These are phyloP conservation scores for Gymnorhina tibicen DNA, from an alignment of 2,113 vertebrate species.

Conservation along the genomic window DNA sequence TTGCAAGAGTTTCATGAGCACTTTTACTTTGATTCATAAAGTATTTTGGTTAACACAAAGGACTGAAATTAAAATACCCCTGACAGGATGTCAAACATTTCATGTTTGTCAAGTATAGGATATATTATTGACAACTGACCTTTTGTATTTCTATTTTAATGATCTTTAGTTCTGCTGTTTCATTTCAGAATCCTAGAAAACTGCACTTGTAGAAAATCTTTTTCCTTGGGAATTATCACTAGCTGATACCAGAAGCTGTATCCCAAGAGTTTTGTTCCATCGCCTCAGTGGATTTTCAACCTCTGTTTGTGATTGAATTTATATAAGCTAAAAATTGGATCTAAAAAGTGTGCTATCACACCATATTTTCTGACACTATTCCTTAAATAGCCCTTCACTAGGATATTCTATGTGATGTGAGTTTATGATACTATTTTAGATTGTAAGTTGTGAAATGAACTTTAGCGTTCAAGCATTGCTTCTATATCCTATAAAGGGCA, in stretches of 20 bases:
- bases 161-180: not conserved
- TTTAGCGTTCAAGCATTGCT: not conserved
- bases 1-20: not conserved
- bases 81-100: not conserved
- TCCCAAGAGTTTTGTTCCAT: not conserved
- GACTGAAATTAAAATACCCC: not conserved
- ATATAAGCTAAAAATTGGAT: not conserved
- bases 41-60: not conserved
- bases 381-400: conserved; percentile 1
- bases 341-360: not conserved
- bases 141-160: not conserved
- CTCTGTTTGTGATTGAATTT: not conserved
- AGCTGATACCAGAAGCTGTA: not conserved
- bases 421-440: not conserved
- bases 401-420: not conserved
- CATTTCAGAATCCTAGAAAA: not conserved
- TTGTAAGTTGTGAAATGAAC: not conserved
- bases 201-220: not conserved
- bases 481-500: conserved; percentile 43
- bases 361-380: conserved; percentile 3
- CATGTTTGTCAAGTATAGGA: not conserved
- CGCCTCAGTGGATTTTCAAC: not conserved
- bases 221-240: not conserved
- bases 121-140: not conserved
- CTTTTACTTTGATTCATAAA: not conserved